These are phyloP conservation scores for Erpornis zantholeuca DNA, from an alignment of 2,113 vertebrate genomes.

Conservation along the genomic window DNA sequence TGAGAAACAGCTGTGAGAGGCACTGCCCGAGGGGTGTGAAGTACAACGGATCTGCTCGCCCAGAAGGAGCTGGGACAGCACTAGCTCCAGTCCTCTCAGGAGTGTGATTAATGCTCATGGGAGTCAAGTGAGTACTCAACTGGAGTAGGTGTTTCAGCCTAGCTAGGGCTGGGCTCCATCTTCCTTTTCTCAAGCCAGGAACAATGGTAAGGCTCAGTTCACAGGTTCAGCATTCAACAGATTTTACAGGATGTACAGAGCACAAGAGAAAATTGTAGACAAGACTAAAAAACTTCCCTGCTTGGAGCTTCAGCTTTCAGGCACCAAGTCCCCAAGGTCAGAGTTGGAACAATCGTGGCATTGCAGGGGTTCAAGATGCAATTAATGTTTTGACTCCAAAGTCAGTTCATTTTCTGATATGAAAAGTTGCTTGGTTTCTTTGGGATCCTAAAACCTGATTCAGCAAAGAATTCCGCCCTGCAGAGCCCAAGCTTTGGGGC, in stretches of 20 bases:
- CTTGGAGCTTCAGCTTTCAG: background rate
- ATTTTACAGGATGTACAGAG: background rate
- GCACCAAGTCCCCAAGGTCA: background rate
- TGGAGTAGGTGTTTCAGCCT: background rate
- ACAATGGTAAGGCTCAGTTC: background rate
- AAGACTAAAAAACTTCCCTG: background rate
- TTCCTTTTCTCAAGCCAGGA: background rate
- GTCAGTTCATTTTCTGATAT: background rate
- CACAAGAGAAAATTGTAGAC: background rate
- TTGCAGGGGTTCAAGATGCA: background rate
- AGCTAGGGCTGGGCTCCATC: background rate
- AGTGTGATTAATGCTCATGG: background rate
- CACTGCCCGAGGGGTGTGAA: background rate
- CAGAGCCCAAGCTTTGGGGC: background rate
- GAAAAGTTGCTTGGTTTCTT: background rate
- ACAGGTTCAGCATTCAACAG: accelerated
- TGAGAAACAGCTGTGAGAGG: background rate
- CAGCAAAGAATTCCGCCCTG: background rate
- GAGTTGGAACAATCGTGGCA: background rate
- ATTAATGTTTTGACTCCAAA: background rate
- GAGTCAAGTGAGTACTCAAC: background rate
- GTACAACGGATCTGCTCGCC: background rate
- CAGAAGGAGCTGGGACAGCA: background rate
- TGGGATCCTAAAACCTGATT: background rate
- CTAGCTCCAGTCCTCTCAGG: background rate